Percentiles rank a stretch among this genome's conserved stretches.
Conservation (phyloP, 2,888 invertebrate species). For the Polyploca ridens region DNA sequence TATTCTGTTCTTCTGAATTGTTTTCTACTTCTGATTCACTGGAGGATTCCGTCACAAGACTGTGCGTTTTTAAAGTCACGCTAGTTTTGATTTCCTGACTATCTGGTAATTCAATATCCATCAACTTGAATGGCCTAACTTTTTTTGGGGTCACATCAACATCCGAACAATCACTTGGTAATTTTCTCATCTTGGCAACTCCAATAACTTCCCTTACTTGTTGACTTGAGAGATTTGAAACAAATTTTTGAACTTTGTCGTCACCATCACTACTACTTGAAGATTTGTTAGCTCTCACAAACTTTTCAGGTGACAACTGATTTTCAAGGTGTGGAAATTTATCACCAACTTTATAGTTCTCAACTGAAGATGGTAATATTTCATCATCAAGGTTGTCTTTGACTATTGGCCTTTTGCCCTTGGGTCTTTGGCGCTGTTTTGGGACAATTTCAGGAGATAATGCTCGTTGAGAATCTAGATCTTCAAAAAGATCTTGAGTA, state of each 20-base stretch:
- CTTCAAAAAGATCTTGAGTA: conserved; percentile 70
- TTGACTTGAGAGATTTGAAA: conserved; percentile 43
- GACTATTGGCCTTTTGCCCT: conserved; percentile 13
- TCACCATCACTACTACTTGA: conserved; percentile 33
- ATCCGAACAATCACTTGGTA: conserved; percentile 62
- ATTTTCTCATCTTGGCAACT: conserved; percentile 37
- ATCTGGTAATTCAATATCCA: conserved; percentile 64
- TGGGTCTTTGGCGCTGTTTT: conserved; percentile 4
- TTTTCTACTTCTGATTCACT: conserved; percentile 68
- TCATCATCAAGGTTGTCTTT: conserved; percentile 32
- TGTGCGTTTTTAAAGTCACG: conserved; percentile 40
- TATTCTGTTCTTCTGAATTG: conserved; percentile 50
- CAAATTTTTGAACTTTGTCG: conserved; percentile 40
- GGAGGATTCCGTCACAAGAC: conserved; percentile 50
- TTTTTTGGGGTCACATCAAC: conserved; percentile 64
- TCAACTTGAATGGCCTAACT: conserved; percentile 48
- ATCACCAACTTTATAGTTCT: conserved; percentile 38
- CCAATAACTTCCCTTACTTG: conserved; percentile 51
- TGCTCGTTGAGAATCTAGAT: conserved; percentile 64
- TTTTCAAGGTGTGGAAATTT: conserved; percentile 37
- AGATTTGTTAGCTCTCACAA: conserved; percentile 21
- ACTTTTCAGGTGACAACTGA: conserved; percentile 31
- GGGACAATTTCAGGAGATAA: conserved; percentile 25
- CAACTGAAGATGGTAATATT: conserved; percentile 46
- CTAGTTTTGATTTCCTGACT: conserved; percentile 73